phyloP scores from a whole-genome alignment of 2,797 vertebrate genomes.

The Sciaenops ocellatus region DNA sequence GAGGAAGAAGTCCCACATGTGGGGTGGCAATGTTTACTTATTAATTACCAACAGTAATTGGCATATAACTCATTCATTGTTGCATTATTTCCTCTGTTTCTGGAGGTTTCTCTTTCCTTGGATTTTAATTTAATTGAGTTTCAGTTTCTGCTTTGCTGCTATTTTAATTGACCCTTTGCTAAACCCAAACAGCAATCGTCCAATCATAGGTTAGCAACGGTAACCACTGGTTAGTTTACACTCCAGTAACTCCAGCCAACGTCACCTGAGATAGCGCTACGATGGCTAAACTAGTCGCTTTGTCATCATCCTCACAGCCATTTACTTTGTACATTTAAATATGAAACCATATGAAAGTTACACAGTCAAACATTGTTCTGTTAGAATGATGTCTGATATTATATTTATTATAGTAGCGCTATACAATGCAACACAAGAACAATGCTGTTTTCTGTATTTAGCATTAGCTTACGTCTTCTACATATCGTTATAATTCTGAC shows the following conservation, averaged over 20 bases:
- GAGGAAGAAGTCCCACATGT: constrained; percentile 26
- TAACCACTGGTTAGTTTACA: background rate
- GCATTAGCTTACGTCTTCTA: background rate
- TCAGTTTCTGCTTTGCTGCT: background rate
- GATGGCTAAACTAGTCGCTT: background rate
- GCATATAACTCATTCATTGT: background rate
- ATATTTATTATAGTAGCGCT: background rate
- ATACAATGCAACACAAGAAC: no score
- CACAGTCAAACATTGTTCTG: background rate
- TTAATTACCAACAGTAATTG: constrained; percentile 36
- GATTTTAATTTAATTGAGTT: background rate
- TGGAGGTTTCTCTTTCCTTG: background rate
- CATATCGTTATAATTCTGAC: no score
- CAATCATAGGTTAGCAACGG: background rate
- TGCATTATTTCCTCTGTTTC: background rate
- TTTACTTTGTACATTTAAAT: background rate
- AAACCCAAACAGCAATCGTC: background rate
- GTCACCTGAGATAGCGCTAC: background rate
- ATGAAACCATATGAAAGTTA: background rate
- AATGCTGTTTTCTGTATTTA: no score
- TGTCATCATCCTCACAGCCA: background rate
- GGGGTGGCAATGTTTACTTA: constrained; percentile 41
- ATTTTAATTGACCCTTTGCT: background rate
- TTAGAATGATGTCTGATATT: background rate
- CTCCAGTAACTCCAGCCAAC: background rate